A percentile compares a stretch with the other conserved stretches of the same genome.
These are phyloP conservation scores for Rousettus madagascariensis DNA, from an alignment of 2,797 vertebrate species.

Conservation along the genomic window DNA sequence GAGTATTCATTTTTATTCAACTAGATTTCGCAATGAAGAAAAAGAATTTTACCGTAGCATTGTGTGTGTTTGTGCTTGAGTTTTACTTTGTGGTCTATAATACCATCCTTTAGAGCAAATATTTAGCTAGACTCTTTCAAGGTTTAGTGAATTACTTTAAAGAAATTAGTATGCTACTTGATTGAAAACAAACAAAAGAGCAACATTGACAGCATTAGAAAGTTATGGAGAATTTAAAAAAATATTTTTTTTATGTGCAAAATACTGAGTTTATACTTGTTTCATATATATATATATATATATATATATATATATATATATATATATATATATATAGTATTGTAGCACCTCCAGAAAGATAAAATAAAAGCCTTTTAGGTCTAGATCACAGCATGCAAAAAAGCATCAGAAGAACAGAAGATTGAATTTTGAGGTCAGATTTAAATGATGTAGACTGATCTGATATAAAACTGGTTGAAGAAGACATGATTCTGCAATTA, in stretches of 20 bases:
- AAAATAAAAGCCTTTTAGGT: constrained; percentile 33
- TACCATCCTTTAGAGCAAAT: not conserved
- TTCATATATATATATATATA: not conserved
- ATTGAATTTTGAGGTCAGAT: constrained; percentile 31
- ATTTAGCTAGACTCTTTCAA: not conserved
- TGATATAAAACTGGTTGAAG: not conserved
- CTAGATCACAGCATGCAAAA: not conserved
- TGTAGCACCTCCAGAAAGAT: not conserved
- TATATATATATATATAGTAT: not conserved
- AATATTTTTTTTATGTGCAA: not conserved
- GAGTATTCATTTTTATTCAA: constrained; percentile 21
- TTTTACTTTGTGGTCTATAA: not conserved
- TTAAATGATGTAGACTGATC: constrained; percentile 32
- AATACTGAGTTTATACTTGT: not conserved
- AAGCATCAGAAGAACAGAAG: constrained; percentile 25
- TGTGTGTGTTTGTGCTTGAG: not conserved
- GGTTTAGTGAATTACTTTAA: not conserved
- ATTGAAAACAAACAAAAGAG: not conserved
- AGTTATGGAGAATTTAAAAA: not conserved
- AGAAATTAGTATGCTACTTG: not conserved
- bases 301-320: too few relatives aligned
- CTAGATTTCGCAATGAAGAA: not conserved
- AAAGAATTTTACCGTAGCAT: not conserved
- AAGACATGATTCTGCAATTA: constrained; percentile 24
- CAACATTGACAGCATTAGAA: not conserved